Conservation (phyloP, 2,113 vertebrate species). For the Carollia perspicillata region DNA sequence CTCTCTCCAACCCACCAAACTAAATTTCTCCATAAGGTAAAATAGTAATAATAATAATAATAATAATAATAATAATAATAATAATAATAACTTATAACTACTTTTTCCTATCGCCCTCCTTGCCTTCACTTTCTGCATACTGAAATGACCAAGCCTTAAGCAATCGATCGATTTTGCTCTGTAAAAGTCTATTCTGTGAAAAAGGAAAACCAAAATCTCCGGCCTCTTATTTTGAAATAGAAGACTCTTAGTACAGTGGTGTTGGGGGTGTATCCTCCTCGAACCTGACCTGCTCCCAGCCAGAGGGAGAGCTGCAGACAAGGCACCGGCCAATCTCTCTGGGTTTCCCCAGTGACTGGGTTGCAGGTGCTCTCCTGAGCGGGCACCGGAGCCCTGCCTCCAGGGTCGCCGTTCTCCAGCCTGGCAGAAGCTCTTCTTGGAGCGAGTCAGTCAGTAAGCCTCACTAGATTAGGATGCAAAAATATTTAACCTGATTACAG, state of each 20-base stretch:
- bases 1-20: neutral
- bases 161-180: neutral
- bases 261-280: rapidly evolving
- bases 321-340: neutral
- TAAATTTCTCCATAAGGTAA: neutral
- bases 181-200: neutral
- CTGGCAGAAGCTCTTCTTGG: neutral
- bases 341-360: neutral
- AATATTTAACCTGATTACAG: conserved; percentile 59
- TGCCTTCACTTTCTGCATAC: neutral
- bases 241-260: neutral
- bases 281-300: neutral
- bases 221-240: neutral
- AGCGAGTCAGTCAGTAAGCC: neutral
- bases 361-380: neutral
- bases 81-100: neutral
- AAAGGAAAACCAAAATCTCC: neutral
- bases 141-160: neutral
- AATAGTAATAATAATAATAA: neutral
- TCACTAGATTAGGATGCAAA: conserved; percentile 50
- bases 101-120: neutral
- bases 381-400: neutral
- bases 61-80: neutral
- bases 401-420: neutral
- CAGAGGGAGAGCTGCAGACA: neutral